Conservation (phyloP, 2,113 vertebrate genomes). For the Strigops habroptila region DNA sequence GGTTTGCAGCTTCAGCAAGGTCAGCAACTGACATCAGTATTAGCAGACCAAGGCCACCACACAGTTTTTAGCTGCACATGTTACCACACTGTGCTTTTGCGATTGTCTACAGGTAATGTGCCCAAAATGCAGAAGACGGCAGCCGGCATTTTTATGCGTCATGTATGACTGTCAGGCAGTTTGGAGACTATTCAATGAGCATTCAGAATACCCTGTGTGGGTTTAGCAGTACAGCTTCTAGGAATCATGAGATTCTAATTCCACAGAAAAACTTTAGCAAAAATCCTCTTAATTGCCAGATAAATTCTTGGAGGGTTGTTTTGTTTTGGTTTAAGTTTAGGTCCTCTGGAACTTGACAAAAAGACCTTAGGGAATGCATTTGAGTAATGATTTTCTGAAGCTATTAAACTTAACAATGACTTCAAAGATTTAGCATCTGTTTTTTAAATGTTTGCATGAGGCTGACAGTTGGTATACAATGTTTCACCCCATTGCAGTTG, state of each 20-base stretch:
- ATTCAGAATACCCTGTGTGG: background rate
- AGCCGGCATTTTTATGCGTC: background rate
- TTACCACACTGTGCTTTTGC: background rate
- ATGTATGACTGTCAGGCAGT: background rate
- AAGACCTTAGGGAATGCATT: slow-evolving; percentile 48
- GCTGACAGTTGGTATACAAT: slow-evolving; percentile 52
- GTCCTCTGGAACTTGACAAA: slow-evolving; percentile 37
- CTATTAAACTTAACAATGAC: slow-evolving; percentile 65
- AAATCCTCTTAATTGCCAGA: background rate
- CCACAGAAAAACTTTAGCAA: background rate
- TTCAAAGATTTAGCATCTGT: slow-evolving; percentile 65
- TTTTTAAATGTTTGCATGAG: slow-evolving; percentile 55
- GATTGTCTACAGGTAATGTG: background rate
- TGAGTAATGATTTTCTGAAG: slow-evolving; percentile 63
- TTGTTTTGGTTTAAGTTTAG: slow-evolving; percentile 22
- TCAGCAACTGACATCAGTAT: background rate
- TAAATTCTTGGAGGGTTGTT: slow-evolving; percentile 12
- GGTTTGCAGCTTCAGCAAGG: background rate
- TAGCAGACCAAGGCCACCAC: background rate
- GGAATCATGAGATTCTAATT: background rate
- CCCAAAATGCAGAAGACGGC: background rate
- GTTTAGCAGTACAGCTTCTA: background rate
- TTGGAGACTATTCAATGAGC: background rate
- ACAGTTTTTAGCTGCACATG: background rate
- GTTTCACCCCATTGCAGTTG: slow-evolving; percentile 23